Evolutionary conservation across 1,140 invertebrate species (phyloP).

Genomic region (Trichomalopsis sarcophagae): DNA sequence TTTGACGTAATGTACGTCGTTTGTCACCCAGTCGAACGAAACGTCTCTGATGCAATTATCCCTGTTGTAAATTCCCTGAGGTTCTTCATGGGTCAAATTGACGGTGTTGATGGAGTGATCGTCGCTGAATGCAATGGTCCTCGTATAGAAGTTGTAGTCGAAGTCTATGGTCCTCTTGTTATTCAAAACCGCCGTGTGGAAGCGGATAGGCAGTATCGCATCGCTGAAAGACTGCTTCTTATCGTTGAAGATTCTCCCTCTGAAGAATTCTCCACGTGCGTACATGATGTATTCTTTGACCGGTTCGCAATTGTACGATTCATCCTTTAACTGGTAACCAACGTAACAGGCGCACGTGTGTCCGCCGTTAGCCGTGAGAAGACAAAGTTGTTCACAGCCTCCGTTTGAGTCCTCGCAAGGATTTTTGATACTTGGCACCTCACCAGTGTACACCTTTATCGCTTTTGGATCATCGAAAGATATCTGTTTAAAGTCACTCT

Average conservation of each 20-base stretch:
- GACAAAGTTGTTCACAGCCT: slow-evolving; percentile 29
- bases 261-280: not conserved
- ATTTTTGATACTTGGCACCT: not conserved
- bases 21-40: slow-evolving; percentile 23
- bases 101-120: not conserved
- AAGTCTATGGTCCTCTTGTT: slow-evolving; percentile 22
- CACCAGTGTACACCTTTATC: slow-evolving; percentile 3
- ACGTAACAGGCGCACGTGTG: slow-evolving; percentile 30
- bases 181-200: not conserved
- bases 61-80: not conserved
- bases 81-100: not conserved
- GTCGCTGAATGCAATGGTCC: slow-evolving; percentile 7
- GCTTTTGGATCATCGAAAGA: slow-evolving; percentile 23
- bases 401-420: slow-evolving; percentile 12
- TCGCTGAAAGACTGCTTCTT: not conserved
- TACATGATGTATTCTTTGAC: slow-evolving; percentile 25
- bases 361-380: not conserved
- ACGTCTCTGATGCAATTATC: slow-evolving; percentile 13
- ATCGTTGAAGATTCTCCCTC: not conserved
- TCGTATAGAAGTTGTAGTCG: slow-evolving; percentile 27
- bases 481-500: not conserved
- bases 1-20: slow-evolving; percentile 19
- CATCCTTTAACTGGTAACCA: not conserved
- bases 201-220: slow-evolving; percentile 7
- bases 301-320: not conserved